Evolutionary conservation across 2,888 invertebrate genomes (phyloP), one percentile per base, ranked within the genome.

Genomic region (Nezara viridula): DNA sequence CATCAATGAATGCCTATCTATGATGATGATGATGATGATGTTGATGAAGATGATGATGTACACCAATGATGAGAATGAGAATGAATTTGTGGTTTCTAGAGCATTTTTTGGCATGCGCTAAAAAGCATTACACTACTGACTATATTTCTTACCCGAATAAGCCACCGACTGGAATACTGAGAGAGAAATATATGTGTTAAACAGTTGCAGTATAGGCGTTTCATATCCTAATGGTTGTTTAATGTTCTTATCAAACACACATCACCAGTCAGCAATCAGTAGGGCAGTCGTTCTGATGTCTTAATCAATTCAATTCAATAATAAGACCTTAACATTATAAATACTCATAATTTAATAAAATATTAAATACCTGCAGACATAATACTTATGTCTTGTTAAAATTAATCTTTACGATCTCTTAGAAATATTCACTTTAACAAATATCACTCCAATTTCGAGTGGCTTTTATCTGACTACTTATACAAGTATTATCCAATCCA

Each of bases 141-240:
- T 89, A 86, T 37, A 85, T 24, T 85, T 91, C 97, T 97, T 97
- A 97, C 97, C 97, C 94, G 97, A 97, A 95, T 97, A 97, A 94
- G 97, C 97, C 96, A 97, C 97, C 95, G 97, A 97, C 96, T 97
- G 97, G 96, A 97, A 97, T 97, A 97, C 97, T 97, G 96, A 92
- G 93, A 93, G 93, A 93, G 86, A 90, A 90, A 87, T 52, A 86
- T 52, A 86, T 86, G 14, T 86, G 86, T 86, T 52, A 88, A 66
- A 88, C 55, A 49, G 55, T 88, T 88, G 47, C 47, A 37, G 55
- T 44, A 73, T 73, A 73, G 66, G 66, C 66, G 32, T 73, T 73
- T 73, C 37, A 73, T 73, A 73, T 73, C 66, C 37, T 73, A 73
- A 37, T 66, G 66, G 66, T 32, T 66, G 32, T 66, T 66, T 66